phyloP scores from a whole-genome alignment of 2,113 vertebrate genomes.

The Gadus chalcogrammus region DNA sequence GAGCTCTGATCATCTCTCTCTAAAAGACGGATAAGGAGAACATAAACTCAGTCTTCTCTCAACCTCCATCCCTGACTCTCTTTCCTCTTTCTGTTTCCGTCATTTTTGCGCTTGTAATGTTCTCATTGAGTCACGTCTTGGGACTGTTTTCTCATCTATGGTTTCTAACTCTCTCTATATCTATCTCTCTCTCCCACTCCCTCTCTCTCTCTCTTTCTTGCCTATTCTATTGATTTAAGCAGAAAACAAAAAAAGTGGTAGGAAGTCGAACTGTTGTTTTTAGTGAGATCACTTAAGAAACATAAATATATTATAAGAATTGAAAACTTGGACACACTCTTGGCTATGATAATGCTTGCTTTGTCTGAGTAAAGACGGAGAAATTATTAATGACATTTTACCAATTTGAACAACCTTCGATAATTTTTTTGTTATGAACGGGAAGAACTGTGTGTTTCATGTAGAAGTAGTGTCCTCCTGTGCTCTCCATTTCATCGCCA shows the following conservation, averaged over 20 bases:
- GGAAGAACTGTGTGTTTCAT: background rate
- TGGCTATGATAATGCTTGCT: no score
- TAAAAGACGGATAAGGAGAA: conserved; percentile 47
- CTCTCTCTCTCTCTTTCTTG: background rate
- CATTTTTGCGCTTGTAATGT: conserved; percentile 28
- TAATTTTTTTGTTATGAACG: no score
- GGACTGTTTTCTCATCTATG: background rate
- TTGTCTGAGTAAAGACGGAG: no score
- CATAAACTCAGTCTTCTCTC: background rate
- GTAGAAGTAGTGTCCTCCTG: background rate
- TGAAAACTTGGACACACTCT: no score
- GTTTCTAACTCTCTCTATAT: background rate
- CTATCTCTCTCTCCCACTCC: background rate
- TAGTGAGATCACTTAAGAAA: no score
- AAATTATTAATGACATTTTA: no score
- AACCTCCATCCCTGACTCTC: background rate
- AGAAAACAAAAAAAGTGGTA: no score
- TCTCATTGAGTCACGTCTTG: no score
- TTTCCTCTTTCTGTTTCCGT: conserved; percentile 12
- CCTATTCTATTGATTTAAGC: no score
- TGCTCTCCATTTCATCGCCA: background rate
- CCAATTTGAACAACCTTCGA: no score
- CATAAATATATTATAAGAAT: no score
- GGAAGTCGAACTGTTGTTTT: no score
- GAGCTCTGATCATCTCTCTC: conserved; percentile 56